phyloP scores from a whole-genome alignment of 2,113 vertebrate species.

The Lamprotornis superbus region DNA sequence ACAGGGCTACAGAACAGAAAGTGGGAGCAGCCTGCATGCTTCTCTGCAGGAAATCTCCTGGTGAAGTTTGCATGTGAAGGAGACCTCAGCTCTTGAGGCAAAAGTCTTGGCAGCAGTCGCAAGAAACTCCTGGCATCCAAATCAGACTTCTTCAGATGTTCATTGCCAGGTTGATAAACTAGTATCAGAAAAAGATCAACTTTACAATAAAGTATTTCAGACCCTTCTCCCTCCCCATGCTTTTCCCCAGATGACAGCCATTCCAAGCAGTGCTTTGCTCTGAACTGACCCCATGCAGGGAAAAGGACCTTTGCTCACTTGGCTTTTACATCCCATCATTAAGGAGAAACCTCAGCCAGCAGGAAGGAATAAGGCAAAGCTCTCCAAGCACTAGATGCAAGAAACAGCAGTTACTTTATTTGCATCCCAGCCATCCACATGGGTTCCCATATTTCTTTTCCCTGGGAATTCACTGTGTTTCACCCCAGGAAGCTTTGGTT shows the following conservation, averaged over 20 bases:
- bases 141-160: slow-evolving; percentile 54
- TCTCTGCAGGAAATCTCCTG: neutral
- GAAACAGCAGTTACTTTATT: neutral
- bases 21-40: neutral
- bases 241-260: neutral
- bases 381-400: neutral
- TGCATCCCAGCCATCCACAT: neutral
- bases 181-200: neutral
- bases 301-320: neutral
- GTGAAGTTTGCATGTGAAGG: neutral
- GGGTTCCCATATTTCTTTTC: neutral
- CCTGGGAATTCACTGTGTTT: neutral
- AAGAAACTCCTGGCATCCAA: neutral
- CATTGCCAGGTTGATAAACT: slow-evolving; percentile 70
- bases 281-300: neutral
- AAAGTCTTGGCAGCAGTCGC: neutral
- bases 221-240: neutral
- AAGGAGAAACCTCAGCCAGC: neutral
- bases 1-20: neutral
- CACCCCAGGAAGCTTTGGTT: neutral
- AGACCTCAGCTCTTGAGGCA: neutral
- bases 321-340: neutral
- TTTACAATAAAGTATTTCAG: neutral
- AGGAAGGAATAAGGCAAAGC: neutral
- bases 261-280: neutral